These are phyloP conservation scores for Terrapene triunguis DNA, from an alignment of 2,113 vertebrate genomes.

Conservation along the genomic window DNA sequence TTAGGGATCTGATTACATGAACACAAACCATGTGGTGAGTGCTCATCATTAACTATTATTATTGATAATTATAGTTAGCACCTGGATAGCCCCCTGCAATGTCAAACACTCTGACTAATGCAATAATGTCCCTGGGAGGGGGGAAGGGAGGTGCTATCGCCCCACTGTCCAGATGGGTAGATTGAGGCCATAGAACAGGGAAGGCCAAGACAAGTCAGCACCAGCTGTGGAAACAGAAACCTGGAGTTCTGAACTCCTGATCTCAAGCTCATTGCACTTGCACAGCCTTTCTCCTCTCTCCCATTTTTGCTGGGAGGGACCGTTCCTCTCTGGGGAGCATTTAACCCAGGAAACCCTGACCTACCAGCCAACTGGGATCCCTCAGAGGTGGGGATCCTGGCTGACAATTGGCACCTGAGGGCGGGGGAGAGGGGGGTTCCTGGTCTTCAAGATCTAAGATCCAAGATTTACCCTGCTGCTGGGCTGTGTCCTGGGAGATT, in stretches of 20 bases:
- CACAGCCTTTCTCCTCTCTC: background rate
- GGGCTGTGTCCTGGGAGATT: background rate
- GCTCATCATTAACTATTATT: background rate
- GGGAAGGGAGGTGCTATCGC: background rate
- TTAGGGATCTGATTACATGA: background rate
- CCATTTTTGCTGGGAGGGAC: background rate
- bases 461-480: background rate
- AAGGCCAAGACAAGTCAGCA: background rate
- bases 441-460: background rate
- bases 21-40: background rate
- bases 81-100: background rate
- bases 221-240: accelerated
- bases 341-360: background rate
- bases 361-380: background rate
- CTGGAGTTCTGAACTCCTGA: background rate
- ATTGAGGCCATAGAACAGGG: background rate
- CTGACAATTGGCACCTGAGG: background rate
- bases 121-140: background rate
- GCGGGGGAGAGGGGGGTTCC: background rate
- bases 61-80: background rate
- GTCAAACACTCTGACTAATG: background rate
- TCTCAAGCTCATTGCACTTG: background rate
- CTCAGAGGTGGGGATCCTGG: background rate
- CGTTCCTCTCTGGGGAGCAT: background rate
- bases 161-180: background rate